phyloP scores from a whole-genome alignment of 2,888 invertebrate species.

The Thereva nobilitata region DNA sequence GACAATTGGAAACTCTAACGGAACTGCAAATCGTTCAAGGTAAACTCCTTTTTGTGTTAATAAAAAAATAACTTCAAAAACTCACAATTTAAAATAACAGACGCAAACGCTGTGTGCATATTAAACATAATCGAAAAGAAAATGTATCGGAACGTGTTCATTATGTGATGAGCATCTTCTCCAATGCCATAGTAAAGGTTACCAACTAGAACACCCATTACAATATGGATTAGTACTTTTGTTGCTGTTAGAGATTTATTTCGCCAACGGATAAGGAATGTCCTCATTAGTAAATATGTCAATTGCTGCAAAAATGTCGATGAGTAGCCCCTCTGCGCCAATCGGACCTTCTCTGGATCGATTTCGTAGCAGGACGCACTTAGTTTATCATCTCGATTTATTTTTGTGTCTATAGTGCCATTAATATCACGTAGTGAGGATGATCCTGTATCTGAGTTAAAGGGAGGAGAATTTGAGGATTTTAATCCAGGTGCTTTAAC shows the following conservation, averaged over 20 bases:
- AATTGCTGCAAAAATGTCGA: constrained; percentile 65
- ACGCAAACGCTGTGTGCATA: constrained; percentile 92
- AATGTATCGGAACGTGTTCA: constrained; percentile 85
- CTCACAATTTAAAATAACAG: constrained; percentile 89
- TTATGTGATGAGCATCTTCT: constrained; percentile 78
- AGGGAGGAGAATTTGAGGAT: constrained; percentile 35
- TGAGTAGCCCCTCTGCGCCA: constrained; percentile 59
- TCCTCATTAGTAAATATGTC: constrained; percentile 65
- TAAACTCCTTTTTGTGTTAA: neutral
- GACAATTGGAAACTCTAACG: constrained; percentile 78
- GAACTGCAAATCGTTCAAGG: constrained; percentile 66
- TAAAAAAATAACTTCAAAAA: constrained; percentile 46
- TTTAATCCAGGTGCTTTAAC: constrained; percentile 58
- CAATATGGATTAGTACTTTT: constrained; percentile 76
- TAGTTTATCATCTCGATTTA: constrained; percentile 16
- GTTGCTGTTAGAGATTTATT: constrained; percentile 76
- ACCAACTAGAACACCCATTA: constrained; percentile 82
- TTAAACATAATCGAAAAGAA: constrained; percentile 93
- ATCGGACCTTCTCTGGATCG: constrained; percentile 52
- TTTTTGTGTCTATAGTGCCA: constrained; percentile 14
- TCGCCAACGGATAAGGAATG: constrained; percentile 68
- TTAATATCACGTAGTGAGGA: constrained; percentile 48
- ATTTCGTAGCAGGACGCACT: constrained; percentile 44
- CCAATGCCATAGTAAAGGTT: constrained; percentile 83
- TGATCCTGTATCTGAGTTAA: constrained; percentile 45